Percentiles rank a stretch among this genome's conserved stretches.
These are phyloP conservation scores for Aphaenogaster ashmeadi DNA, from an alignment of 1,140 invertebrate genomes.

Conservation along the genomic window DNA sequence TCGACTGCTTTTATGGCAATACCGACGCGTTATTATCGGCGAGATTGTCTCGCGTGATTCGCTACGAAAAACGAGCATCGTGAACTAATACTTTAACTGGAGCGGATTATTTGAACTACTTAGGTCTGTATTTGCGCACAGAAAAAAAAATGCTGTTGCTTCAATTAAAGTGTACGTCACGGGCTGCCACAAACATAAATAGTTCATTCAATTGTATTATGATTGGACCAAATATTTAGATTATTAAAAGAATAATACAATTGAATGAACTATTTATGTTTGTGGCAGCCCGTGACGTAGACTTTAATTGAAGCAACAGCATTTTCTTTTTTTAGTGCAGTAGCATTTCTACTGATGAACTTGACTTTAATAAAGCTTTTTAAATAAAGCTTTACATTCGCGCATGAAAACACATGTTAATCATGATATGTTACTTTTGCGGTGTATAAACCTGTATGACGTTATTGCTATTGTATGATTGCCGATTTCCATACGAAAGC, in stretches of 20 bases:
- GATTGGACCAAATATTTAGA: too few species aligned
- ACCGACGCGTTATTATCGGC: conserved; percentile 6
- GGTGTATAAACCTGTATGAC: not conserved
- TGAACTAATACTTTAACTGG: conserved; percentile 13
- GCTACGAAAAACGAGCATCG: not conserved
- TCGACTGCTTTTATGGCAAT: conserved; percentile 19
- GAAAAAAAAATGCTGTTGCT: too few species aligned
- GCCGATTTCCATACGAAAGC: conserved; percentile 4
- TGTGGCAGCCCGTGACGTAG: too few species aligned
- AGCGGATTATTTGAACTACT: conserved; percentile 13
- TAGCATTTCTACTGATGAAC: too few species aligned
- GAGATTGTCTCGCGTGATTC: not conserved
- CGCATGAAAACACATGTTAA: not conserved
- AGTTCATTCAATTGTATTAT: too few species aligned
- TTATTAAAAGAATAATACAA: too few species aligned
- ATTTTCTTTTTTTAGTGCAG: too few species aligned
- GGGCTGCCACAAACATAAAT: too few species aligned
- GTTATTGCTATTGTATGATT: not conserved
- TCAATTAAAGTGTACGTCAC: too few species aligned
- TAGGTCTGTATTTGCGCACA: not conserved
- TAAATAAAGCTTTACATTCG: not conserved
- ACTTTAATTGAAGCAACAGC: too few species aligned
- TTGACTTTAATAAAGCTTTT: too few species aligned
- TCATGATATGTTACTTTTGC: not conserved
- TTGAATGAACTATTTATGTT: too few species aligned